These are phyloP conservation scores for Toxotes chatareus DNA, from an alignment of 2,113 vertebrate genomes.

Conservation along the genomic window DNA sequence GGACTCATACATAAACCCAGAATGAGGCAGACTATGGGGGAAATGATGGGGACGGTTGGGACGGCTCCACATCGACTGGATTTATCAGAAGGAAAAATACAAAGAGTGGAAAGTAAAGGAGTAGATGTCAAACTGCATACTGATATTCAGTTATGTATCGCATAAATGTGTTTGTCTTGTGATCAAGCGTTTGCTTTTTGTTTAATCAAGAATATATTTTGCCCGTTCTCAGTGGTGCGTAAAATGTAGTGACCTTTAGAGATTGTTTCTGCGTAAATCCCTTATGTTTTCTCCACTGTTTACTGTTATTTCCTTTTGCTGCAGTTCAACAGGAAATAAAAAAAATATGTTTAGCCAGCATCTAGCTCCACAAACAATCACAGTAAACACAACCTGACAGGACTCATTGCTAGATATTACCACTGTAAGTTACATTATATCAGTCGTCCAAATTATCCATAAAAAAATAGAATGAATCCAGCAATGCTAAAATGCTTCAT, in stretches of 20 bases:
- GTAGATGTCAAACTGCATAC: not conserved
- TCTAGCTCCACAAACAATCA: not conserved
- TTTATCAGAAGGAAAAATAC: not conserved
- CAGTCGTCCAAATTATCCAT: not conserved
- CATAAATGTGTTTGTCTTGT: not conserved
- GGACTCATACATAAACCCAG: conserved; percentile 7
- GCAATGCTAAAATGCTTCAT: not conserved
- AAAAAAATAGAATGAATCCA: conserved; percentile 11
- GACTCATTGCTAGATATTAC: not conserved
- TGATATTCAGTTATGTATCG: not conserved
- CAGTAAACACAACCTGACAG: conserved; percentile 14
- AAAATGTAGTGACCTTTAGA: not conserved
- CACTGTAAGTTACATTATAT: not conserved
- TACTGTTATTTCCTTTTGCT: not conserved
- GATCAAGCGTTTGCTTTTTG: not conserved
- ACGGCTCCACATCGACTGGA: not conserved
- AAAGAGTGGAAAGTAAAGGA: not conserved
- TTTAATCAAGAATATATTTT: conserved; percentile 1
- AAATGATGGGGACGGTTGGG: not conserved
- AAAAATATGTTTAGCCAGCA: not conserved
- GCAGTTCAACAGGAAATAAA: not conserved
- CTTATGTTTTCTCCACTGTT: not conserved
- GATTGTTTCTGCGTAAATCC: not conserved
- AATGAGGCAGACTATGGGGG: not conserved
- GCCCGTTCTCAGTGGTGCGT: not conserved